Base-by-base conservation (phyloP, 2,888 invertebrate genomes). In the Strigamia transsilvanica region DNA sequence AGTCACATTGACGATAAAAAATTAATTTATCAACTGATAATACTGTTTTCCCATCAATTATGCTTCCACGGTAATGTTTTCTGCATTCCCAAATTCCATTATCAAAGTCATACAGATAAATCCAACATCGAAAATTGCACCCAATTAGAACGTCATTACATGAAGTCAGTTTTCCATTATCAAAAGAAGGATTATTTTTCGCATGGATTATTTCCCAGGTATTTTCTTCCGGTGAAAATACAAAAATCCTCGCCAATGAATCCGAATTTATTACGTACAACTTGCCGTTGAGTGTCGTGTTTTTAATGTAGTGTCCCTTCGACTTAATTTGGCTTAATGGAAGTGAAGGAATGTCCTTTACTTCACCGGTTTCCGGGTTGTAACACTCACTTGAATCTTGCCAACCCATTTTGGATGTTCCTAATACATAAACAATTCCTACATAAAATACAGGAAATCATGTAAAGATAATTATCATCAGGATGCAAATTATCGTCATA, bases 381-480 rank as follows among this genome's bases (percentile, higher is more conserved):
- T 73, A 73, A 73, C 27, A n/a, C n/a, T 73, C 73, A 32, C 73
- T 73, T 13, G 73, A 15, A 32, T 73, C 73, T 56, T 56, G 27
- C 23, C 73, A 73, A 27, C 73, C 73, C 23, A 73, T 32, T 73
- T 73, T 32, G 12, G 73, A 32, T 32, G 73, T 73, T 0, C 73
- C 73, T 10, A 73, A 27, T n/a, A 73, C 73, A 73, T 73, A 73
- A 73, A 73, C 32, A 73, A 73, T 32, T 27, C 73, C 73, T 73
- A 15, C 12, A 73, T 51, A 73, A 15, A 73, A 32, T 15, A 73
- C 13, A 73, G 27, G 27, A 27, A 27, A 73, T 12, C 27, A 2
- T 23, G 18, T 61, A 73, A 73, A 73, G 0, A 15, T 9, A 27
- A 73, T 12, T 13, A 27, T 13, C 13, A 73, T 32, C 7, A 32